Conservation (phyloP, 37 sponge, comb jelly and placozoan genomes). For the Tethya wilhelma region DNA sequence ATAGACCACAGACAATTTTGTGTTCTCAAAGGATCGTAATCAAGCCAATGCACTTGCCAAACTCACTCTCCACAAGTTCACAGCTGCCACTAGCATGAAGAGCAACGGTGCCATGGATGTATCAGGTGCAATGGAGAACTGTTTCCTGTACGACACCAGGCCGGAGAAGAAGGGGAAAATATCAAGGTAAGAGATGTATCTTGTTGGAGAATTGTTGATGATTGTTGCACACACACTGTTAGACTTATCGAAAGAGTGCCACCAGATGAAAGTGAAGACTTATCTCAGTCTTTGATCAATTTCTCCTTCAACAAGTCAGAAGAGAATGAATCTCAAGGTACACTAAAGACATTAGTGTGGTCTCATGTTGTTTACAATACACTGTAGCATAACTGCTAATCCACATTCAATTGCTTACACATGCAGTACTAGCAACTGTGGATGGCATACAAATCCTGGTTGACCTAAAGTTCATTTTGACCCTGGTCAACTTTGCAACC, state of each 20-base stretch:
- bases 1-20: too few species aligned
- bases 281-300: too few species aligned
- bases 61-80: too few species aligned
- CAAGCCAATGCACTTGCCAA: too few species aligned
- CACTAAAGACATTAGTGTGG: not conserved
- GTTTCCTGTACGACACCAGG: constrained; percentile 25
- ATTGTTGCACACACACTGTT: not conserved
- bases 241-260: not conserved
- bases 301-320: constrained; percentile 20
- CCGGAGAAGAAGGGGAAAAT: constrained; percentile 7
- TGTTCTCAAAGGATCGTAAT: too few species aligned
- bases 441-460: constrained; percentile 41
- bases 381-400: not conserved
- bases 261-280: not conserved
- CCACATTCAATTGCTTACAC: too few species aligned
- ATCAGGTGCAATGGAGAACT: constrained; percentile 20
- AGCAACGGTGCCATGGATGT: constrained; percentile 38
- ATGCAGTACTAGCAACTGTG: constrained; percentile 34
- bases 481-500: constrained; percentile 36
- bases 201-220: not conserved
- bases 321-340: constrained; percentile 5
- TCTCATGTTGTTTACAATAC: not conserved
- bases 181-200: constrained; percentile 12
- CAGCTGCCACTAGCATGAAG: not conserved
- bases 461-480: constrained; percentile 45